phyloP scores from a whole-genome alignment of 2,113 vertebrate genomes.

The Petaurus breviceps region DNA sequence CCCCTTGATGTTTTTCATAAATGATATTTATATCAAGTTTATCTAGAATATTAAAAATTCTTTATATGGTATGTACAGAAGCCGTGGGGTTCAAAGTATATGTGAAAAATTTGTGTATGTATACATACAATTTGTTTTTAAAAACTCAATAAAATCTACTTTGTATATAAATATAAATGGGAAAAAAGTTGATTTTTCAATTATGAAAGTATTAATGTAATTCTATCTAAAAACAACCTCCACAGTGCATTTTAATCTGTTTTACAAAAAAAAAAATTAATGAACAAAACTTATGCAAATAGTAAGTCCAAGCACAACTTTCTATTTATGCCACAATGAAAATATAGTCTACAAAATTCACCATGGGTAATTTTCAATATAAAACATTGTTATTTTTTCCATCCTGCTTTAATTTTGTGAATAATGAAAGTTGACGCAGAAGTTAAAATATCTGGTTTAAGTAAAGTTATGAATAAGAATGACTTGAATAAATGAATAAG shows the following conservation, averaged over 20 bases:
- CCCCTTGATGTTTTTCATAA: not conserved
- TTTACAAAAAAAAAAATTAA: not conserved
- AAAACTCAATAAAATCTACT: not conserved
- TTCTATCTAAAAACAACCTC: constrained; percentile 28
- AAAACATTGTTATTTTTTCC: constrained; percentile 20
- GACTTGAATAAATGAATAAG: constrained; percentile 3
- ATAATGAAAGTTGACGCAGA: constrained; percentile 24
- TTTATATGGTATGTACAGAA: not conserved
- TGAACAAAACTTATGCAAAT: not conserved
- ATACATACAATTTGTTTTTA: not conserved
- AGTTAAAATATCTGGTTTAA: constrained; percentile 44
- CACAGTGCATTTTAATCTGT: not conserved
- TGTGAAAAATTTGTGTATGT: constrained; percentile 26
- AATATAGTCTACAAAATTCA: constrained; percentile 30
- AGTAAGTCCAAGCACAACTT: not conserved
- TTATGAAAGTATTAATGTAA: constrained; percentile 17
- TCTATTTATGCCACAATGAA: constrained; percentile 35
- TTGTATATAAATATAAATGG: constrained; percentile 2
- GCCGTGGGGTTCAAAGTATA: constrained; percentile 5
- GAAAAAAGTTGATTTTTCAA: not conserved
- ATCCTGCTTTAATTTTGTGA: not conserved
- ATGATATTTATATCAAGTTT: not conserved
- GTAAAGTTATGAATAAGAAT: not conserved
- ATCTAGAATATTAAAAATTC: constrained; percentile 22
- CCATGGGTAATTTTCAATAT: constrained; percentile 30